Conservation (phyloP, 2,888 invertebrate species). For the Ichneumon xanthorius region DNA sequence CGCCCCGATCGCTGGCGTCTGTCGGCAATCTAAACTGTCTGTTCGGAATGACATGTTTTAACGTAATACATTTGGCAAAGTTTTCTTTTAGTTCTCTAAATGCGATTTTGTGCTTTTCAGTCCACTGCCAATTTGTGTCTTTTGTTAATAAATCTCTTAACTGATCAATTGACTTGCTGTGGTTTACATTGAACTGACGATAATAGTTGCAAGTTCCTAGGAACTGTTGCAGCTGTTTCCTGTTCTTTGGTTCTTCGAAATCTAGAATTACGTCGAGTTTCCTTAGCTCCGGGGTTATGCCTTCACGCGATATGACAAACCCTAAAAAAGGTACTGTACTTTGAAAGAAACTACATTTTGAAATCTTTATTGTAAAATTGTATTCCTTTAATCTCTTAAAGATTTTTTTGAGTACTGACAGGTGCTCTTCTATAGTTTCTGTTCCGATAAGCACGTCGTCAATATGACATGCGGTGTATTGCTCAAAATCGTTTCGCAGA, state of each 20-base stretch:
- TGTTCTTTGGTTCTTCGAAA: background rate
- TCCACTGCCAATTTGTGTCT: constrained; percentile 66
- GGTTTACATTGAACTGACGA: constrained; percentile 27
- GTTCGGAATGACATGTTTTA: constrained; percentile 41
- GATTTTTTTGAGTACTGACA: background rate
- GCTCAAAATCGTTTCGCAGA: constrained; percentile 3
- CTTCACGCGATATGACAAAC: background rate
- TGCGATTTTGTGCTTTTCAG: constrained; percentile 28
- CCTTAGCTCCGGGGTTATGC: background rate
- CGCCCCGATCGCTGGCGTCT: constrained; percentile 49
- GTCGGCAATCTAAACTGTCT: constrained; percentile 56
- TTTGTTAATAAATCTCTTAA: constrained; percentile 66
- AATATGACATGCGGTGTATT: background rate
- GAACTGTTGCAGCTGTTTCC: constrained; percentile 69
- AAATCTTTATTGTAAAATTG: constrained; percentile 5
- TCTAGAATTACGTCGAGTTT: background rate
- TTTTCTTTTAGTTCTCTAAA: constrained; percentile 43
- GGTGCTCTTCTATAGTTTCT: background rate
- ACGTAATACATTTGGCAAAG: constrained; percentile 50
- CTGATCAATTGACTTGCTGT: constrained; percentile 18
- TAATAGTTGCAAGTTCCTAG: constrained; percentile 42
- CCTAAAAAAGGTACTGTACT: background rate
- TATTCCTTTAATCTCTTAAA: background rate
- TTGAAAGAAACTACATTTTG: background rate
- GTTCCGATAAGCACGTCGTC: constrained; percentile 1